Evolutionary conservation across 2,888 invertebrate genomes (phyloP).

Genomic region (Stenoptilia bipunctidactyla): DNA sequence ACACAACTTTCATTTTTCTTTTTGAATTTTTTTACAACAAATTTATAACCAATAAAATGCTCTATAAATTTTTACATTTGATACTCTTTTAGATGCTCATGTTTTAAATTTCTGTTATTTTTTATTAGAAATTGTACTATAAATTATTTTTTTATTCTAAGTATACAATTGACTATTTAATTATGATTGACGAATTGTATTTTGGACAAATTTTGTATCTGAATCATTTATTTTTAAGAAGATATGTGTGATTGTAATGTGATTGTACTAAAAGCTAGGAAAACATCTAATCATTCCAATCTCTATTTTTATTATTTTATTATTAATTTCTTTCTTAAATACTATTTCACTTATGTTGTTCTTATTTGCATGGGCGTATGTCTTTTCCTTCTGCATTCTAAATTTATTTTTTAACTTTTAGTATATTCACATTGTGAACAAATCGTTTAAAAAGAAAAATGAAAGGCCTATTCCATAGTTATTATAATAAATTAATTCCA

Average conservation of each 20-base stretch:
- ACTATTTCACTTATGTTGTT: slow-evolving; percentile 49
- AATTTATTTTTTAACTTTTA: slow-evolving; percentile 44
- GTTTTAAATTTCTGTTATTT: slow-evolving; percentile 45
- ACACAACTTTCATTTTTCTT: slow-evolving; percentile 65
- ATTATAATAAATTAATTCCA: slow-evolving; percentile 52
- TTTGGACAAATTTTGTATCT: slow-evolving; percentile 37
- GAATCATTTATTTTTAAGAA: slow-evolving; percentile 36
- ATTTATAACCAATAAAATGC: slow-evolving; percentile 53
- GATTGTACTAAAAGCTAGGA: slow-evolving; percentile 61
- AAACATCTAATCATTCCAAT: slow-evolving; percentile 62
- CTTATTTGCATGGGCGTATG: slow-evolving; percentile 38
- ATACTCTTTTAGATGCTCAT: slow-evolving; percentile 38
- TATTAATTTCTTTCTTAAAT: slow-evolving; percentile 38
- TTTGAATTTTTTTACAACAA: slow-evolving; percentile 38
- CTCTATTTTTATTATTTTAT: slow-evolving; percentile 38
- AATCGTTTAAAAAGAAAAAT: slow-evolving; percentile 66
- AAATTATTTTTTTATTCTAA: slow-evolving; percentile 51
- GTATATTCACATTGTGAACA: slow-evolving; percentile 60
- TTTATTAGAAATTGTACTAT: slow-evolving; percentile 44
- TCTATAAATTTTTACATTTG: slow-evolving; percentile 48
- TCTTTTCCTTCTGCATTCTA: slow-evolving; percentile 50
- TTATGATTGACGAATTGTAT: slow-evolving; percentile 38
- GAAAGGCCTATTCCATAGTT: slow-evolving; percentile 46
- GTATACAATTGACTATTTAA: slow-evolving; percentile 55
- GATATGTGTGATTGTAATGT: too few species aligned